Percentiles rank a stretch among this genome's conserved stretches.
Conservation (phyloP, 2,888 invertebrate genomes). For the Pandemis corylana region DNA sequence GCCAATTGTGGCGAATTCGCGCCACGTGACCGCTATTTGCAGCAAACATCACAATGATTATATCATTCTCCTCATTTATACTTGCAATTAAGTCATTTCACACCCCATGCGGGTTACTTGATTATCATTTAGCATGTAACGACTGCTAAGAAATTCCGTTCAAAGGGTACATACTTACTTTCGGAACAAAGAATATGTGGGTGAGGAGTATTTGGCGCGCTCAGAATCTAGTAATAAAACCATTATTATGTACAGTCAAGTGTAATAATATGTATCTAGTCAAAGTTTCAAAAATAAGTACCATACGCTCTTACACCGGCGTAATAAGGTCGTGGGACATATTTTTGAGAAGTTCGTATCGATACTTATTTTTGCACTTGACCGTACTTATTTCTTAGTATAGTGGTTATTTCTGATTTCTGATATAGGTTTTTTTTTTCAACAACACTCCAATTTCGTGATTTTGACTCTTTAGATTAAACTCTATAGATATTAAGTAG, state of each 20-base stretch:
- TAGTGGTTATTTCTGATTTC: too few species aligned
- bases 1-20: conserved; percentile 76
- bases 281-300: too few species aligned
- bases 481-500: too few species aligned
- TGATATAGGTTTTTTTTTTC: background rate
- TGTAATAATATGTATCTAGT: too few species aligned
- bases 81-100: conserved; percentile 75
- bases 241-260: too few species aligned
- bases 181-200: background rate
- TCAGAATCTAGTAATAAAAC: too few species aligned
- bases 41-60: conserved; percentile 70
- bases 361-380: too few species aligned
- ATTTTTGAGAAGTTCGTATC: too few species aligned
- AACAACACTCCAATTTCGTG: background rate
- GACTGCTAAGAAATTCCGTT: conserved; percentile 29
- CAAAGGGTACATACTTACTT: conserved; percentile 1
- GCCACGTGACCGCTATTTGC: conserved; percentile 82
- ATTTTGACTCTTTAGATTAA: too few species aligned
- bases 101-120: conserved; percentile 73
- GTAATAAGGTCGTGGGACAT: too few species aligned
- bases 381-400: too few species aligned
- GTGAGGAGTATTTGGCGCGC: background rate
- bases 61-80: conserved; percentile 75
- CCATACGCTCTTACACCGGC: too few species aligned
- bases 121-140: conserved; percentile 51